Percentiles rank a stretch among this genome's conserved stretches.
These are phyloP conservation scores for Drosophila ohnishii DNA, from an alignment of 1,140 invertebrate genomes.

Conservation along the genomic window DNA sequence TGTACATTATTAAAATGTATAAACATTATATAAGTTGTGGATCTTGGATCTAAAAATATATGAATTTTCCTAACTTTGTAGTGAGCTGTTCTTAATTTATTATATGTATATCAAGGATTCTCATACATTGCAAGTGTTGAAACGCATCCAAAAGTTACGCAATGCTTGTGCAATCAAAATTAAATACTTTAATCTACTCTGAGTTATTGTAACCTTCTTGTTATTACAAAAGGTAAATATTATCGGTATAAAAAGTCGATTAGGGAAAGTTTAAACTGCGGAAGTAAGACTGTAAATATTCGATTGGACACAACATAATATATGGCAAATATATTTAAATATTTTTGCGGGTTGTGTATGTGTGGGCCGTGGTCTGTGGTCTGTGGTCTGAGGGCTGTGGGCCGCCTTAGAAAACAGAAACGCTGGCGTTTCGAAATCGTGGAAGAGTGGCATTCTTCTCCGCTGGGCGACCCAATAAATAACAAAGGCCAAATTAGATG, in stretches of 20 bases:
- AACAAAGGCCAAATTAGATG: conserved; percentile 64
- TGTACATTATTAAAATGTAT: no score
- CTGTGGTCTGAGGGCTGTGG: conserved; percentile 1
- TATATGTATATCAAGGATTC: no score
- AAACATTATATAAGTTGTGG: no score
- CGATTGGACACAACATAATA: conserved; percentile 7
- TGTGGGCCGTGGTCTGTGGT: background rate
- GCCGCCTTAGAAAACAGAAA: conserved; percentile 38
- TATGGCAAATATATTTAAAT: conserved; percentile 44
- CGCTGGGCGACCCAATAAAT: conserved; percentile 61
- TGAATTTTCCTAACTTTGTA: no score
- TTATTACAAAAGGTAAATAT: background rate
- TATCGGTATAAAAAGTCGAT: background rate
- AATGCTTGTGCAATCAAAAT: background rate
- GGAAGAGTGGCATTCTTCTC: conserved; percentile 71
- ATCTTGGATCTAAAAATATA: no score
- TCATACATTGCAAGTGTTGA: background rate
- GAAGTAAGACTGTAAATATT: conserved; percentile 7
- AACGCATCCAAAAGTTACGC: background rate
- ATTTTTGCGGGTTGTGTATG: conserved; percentile 38
- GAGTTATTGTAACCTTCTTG: background rate
- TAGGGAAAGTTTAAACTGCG: conserved; percentile 14
- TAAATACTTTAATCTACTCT: no score
- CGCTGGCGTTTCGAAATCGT: conserved; percentile 38
- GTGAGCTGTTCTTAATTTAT: no score